Evolutionary conservation across 1,140 invertebrate genomes (phyloP), one percentile per base, ranked within the genome.

Genomic region (Ceratosolen solmsi): DNA sequence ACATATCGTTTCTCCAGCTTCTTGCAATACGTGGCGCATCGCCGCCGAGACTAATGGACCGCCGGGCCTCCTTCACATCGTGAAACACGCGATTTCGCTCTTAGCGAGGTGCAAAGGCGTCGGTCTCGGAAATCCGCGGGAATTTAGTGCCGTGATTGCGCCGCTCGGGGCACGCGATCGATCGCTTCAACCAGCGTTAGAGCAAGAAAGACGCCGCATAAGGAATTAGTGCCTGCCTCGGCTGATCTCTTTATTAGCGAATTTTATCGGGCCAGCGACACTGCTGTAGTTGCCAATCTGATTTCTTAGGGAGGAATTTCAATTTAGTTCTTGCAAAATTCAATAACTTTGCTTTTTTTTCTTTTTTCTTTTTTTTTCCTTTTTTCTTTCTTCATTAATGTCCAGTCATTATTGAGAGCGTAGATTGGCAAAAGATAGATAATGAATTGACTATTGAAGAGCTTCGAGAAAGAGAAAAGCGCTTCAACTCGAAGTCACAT

Each of bases 81-180:
- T 13, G 38, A 15, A 13, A 8, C 2, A 20, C 49, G 27, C 30
- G 25, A 41, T 13, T 60, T 58, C 5, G 7, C 22, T 70, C n/a
- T 3, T 9, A n/a, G 0, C 13, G 3, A 15, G 20, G 15, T 13
- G 20, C 15, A 17, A n/a, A 20, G 15, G 9, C 17, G 27, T 46
- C 30, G 4, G 56, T 9, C 38, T 41, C 58, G 22, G 30, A 58
- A n/a, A n/a, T 63, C 46, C 58, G 56, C 36, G 33, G 20, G 22
- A 76, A 63, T 76, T 76, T 63, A 46, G 36, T 30, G n/a, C 27
- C 56, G 22, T 51, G 25, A 74, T 63, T 63, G 15, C 8, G 51
- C 15, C 30, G 51, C 22, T 13, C 20, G 72, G 36, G 33, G 17
- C 70, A 17, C 25, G 1, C 51, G 54, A 75, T 75, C 49, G 54